Evolutionary conservation across 2,888 invertebrate genomes (phyloP).

Genomic region (Antheraea assamensis): DNA sequence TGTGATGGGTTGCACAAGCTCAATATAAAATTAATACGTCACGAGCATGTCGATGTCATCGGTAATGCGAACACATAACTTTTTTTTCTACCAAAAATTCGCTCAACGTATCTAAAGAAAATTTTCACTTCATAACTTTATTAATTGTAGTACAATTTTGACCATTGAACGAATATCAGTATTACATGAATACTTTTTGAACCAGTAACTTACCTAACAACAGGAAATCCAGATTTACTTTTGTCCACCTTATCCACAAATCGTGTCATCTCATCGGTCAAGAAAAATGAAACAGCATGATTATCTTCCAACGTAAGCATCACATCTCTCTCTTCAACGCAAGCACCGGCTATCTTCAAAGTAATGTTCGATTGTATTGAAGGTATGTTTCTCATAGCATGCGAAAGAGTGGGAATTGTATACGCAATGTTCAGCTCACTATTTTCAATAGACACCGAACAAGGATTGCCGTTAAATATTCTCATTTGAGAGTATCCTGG

Average conservation of each 20-base stretch:
- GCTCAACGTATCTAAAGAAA: too few species aligned
- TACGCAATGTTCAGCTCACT: constrained; percentile 62
- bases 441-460: constrained; percentile 70
- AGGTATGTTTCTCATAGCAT: constrained; percentile 47
- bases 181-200: too few species aligned
- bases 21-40: too few species aligned
- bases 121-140: too few species aligned
- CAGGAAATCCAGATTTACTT: constrained; percentile 80
- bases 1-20: too few species aligned
- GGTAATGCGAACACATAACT: too few species aligned
- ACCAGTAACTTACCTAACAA: constrained; percentile 71
- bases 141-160: too few species aligned
- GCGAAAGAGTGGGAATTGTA: constrained; percentile 54
- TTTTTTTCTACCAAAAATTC: too few species aligned
- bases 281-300: constrained; percentile 57
- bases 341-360: constrained; percentile 48
- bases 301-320: constrained; percentile 54
- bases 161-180: too few species aligned
- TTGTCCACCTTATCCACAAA: constrained; percentile 77
- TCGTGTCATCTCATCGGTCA: constrained; percentile 41
- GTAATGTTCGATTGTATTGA: constrained; percentile 39
- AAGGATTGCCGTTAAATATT: constrained; percentile 82
- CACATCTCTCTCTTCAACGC: constrained; percentile 46
- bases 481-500: constrained; percentile 81
- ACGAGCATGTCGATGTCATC: too few species aligned